Percentiles rank a stretch among this genome's conserved stretches.
Conservation (phyloP, 2,888 invertebrate species). For the Aradus depressus region DNA sequence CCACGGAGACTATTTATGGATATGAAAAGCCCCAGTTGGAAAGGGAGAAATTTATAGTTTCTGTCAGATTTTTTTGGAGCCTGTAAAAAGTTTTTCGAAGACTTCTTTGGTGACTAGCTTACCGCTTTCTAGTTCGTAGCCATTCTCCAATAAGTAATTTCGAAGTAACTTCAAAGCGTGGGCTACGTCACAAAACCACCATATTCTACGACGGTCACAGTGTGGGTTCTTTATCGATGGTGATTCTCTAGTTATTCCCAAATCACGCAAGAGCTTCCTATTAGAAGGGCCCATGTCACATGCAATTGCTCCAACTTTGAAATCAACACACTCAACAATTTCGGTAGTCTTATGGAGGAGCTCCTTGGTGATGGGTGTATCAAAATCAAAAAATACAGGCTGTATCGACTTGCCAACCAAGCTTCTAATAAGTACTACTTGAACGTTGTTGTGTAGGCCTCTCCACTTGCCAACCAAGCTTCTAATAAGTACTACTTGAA, state of each 20-base stretch:
- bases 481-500: too few species aligned
- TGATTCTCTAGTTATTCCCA: background rate
- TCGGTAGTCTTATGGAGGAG: background rate
- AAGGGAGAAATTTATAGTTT: too few species aligned
- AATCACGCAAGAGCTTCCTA: conserved; percentile 5
- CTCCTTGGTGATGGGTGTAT: conserved; percentile 4
- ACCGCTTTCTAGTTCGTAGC: conserved; percentile 5
- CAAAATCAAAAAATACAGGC: conserved; percentile 11
- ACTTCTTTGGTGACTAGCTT: conserved; percentile 4
- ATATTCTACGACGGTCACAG: conserved; percentile 2
- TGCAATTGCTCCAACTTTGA: conserved; percentile 1
- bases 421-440: conserved; percentile 4
- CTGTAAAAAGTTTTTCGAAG: too few species aligned
- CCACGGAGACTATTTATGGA: background rate
- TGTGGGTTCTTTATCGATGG: conserved; percentile 3
- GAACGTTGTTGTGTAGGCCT: conserved; percentile 12
- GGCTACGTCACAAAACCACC: conserved; percentile 9
- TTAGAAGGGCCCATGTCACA: conserved; percentile 7
- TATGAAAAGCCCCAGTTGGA: too few species aligned
- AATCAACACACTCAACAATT: background rate
- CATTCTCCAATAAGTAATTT: conserved; percentile 11
- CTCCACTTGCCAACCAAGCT: too few species aligned
- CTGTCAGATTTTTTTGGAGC: too few species aligned
- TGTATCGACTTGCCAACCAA: conserved; percentile 9
- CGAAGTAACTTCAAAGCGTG: conserved; percentile 5